These are phyloP conservation scores for Phyllostomus discolor DNA, from an alignment of 2,113 vertebrate genomes.

Conservation along the genomic window DNA sequence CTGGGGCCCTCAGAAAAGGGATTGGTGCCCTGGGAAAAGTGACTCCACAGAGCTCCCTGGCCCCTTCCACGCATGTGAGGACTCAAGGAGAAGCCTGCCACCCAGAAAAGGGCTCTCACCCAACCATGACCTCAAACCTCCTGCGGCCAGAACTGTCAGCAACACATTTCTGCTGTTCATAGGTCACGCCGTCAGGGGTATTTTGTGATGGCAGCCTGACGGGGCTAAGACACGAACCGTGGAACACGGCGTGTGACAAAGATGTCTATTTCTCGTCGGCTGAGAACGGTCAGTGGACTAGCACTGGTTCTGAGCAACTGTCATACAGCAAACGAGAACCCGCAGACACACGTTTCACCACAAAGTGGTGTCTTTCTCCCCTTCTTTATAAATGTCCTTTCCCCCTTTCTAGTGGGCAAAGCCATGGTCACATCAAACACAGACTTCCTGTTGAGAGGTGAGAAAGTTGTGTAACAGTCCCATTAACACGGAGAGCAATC, in stretches of 20 bases:
- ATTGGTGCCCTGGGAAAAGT: background rate
- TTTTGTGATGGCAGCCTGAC: background rate
- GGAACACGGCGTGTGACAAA: background rate
- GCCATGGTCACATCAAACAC: background rate
- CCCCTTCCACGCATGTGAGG: background rate
- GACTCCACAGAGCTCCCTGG: background rate
- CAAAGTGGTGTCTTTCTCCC: background rate
- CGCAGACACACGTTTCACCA: background rate
- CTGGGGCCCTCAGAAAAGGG: background rate
- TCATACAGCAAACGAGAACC: background rate
- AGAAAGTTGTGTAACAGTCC: background rate
- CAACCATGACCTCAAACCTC: background rate
- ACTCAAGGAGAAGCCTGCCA: background rate
- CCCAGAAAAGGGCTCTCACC: background rate
- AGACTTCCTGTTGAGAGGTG: background rate
- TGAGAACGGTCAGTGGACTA: background rate
- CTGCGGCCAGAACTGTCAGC: background rate
- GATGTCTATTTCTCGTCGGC: background rate
- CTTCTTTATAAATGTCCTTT: background rate
- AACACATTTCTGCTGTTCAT: background rate
- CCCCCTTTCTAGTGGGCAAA: background rate
- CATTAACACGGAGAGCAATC: background rate
- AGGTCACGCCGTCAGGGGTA: background rate
- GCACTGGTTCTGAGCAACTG: background rate
- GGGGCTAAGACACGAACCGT: background rate